Evolutionary conservation across 1,140 invertebrate genomes (phyloP), one percentile per base, ranked within the genome.

Genomic region (Cyrtorhinus lividipennis): DNA sequence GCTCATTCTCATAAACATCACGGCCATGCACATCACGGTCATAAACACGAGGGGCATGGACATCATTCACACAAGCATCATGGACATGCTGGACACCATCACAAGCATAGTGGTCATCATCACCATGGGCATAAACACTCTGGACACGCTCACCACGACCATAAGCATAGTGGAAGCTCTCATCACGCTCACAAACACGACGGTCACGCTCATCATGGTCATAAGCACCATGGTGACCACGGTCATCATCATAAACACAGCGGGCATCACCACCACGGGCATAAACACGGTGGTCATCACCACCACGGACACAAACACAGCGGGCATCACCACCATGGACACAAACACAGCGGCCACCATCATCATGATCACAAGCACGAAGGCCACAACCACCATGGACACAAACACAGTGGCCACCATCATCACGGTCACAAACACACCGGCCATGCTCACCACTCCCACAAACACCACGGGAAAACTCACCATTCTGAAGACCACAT

Each of bases 111-210:
- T 24, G 62, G 57, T 1, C 64, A 67, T 38, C 62, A 58, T 15
- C 48, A 64, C 22, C 66, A 65, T 38, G 62, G 60, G 5, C 66
- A 67, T 24, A 62, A 59, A 44, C 66, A 65, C 38, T 20, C 10
- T 15, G 15, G 48, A 13, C 48, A 53, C 18, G 48, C 48, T 8
- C 20, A 53, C 48, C 48, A 53, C 20, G 20, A 53, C 5, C 48
- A 53, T 18, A 12, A 20, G 5, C 48, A 53, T 20, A 24, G 25
- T 59, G 57, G 57, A 8, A 25, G 25, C 2, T 12, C 25, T 59
- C 57, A 59, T 22, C 48, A 53, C 18, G 48, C 8, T 10, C 48
- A 59, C 23, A 59, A 63, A 48, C 62, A 63, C 25, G 25, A 38
- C n/a, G 30, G 56, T 20, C n/a, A 59, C 1, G 20, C 18, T 18